Base-by-base conservation (phyloP, 2,888 invertebrate genomes). In the Amorpha juglandis region DNA sequence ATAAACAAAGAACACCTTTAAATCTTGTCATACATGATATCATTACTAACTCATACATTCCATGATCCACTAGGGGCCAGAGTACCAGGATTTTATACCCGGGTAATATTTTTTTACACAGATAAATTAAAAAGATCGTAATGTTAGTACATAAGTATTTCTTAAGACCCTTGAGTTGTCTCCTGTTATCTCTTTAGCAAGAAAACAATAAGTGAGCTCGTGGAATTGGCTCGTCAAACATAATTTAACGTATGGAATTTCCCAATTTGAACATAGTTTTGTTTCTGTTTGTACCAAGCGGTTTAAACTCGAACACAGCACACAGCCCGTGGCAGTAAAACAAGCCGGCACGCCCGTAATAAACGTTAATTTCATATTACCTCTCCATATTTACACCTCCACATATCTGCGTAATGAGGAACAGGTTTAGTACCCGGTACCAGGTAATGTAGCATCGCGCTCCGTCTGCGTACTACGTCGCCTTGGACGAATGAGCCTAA, bases 331-430 rank as follows among this genome's bases (percentile, higher is more conserved):
- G 50, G 50, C 58, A 19, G 38, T 53, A 9, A 53, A 53, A 53
- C 53, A 53, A 53, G 53, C 53, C 53, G 33, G 53, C 58, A 42
- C 58, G 58, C 58, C 58, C 58, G 38, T 42, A 58, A 58, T 58
- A 58, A 58, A 58, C 58, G 58, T 58, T 58, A 58, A 58, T 58
- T 58, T 58, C 58, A 42, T 58, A 58, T 58, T 58, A 58, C 58
- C 38, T 58, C 42, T 58, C 19, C 58, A 58, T 58, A 58, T 58
- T 58, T 58, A 58, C 58, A 58, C 58, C 58, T 58, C 58, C 9
- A 58, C 58, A 58, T 58, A 19, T 42, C 42, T 42, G 58, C 42
- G 58, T 58, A 58, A 58, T 58, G 58, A 58, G 42, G 19, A 16
- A 58, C 58, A 19, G 58, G 58, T 58, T 58, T n/a, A 19, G 19